Conservation (phyloP, 2,797 vertebrate genomes). For the Paramormyrops hopkinsi region DNA sequence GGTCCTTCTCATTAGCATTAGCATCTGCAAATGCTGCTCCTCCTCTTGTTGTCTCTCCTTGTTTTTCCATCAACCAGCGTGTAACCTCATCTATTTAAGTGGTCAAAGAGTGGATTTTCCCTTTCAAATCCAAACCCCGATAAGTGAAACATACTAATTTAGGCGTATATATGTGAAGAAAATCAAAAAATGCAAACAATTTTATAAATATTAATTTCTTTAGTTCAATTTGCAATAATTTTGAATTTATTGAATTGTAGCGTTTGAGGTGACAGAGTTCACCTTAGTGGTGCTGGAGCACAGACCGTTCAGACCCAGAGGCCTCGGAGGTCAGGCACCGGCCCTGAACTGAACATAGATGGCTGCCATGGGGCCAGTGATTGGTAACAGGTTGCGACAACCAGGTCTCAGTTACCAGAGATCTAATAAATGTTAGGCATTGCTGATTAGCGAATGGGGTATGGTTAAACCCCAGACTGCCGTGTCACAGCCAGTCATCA, state of each 20-base stretch:
- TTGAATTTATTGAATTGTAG: neutral
- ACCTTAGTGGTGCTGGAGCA: neutral
- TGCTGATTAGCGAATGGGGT: neutral
- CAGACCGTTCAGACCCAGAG: neutral
- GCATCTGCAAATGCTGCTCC: neutral
- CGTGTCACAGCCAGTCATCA: neutral
- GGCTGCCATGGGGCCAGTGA: neutral
- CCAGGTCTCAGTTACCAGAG: neutral
- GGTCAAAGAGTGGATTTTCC: neutral
- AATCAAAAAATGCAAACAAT: neutral
- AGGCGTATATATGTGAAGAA: neutral
- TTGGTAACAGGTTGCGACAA: neutral
- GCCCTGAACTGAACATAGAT: neutral
- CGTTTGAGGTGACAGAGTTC: no score
- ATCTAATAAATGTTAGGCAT: neutral
- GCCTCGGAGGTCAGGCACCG: neutral
- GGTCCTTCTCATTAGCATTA: neutral
- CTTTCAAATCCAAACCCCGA: neutral
- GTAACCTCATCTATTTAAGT: neutral
- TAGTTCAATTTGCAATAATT: neutral
- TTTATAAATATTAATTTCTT: neutral
- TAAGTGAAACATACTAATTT: neutral
- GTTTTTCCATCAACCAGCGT: neutral
- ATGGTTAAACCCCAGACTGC: neutral
- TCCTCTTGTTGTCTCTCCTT: neutral